Conservation (phyloP, 2,888 invertebrate genomes). For the Pandemis heparana region DNA sequence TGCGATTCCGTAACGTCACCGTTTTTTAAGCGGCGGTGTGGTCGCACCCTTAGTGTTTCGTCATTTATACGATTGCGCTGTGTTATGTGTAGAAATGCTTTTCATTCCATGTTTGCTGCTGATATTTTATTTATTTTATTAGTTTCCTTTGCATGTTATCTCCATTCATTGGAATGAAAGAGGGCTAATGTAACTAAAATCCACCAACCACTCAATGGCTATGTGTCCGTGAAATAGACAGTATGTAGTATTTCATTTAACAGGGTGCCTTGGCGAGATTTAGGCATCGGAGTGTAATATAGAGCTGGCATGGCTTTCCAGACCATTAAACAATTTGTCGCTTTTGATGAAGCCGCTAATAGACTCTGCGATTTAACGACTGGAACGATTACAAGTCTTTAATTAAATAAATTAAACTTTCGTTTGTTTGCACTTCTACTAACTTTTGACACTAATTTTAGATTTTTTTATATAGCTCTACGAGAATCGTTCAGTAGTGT, state of each 20-base stretch:
- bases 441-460: neutral
- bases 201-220: neutral
- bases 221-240: neutral
- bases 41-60: neutral
- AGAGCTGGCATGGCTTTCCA: constrained; percentile 13
- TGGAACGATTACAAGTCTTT: constrained; percentile 5
- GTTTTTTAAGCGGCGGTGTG: too few relatives aligned
- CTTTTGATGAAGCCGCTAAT: constrained; percentile 9
- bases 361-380: constrained; percentile 8
- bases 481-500: too few relatives aligned
- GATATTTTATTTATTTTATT: neutral
- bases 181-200: neutral
- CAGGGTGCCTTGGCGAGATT: neutral
- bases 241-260: neutral
- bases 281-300: constrained; percentile 5
- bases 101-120: neutral
- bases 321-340: constrained; percentile 21
- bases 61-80: neutral
- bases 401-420: constrained; percentile 1
- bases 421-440: neutral
- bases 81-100: neutral
- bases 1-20: too few relatives aligned
- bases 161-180: neutral
- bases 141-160: neutral
- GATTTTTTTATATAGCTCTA: too few relatives aligned